phyloP scores from a whole-genome alignment of 1,140 invertebrate species.

The Sycophila sp. region DNA sequence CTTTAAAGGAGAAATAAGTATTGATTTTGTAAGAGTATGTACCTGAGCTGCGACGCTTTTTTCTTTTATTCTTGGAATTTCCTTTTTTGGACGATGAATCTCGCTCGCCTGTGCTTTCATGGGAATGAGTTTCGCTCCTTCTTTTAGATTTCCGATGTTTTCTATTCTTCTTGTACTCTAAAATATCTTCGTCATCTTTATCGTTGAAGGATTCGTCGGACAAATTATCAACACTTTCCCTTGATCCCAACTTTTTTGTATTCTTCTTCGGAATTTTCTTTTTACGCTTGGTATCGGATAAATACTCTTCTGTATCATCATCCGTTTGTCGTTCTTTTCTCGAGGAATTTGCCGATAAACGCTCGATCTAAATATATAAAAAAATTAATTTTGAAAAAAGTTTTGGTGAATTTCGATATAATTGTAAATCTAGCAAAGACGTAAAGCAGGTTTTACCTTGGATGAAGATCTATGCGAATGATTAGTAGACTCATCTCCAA shows the following conservation, averaged over 20 bases:
- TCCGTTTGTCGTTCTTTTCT: slow-evolving; percentile 20
- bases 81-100: not conserved
- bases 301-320: slow-evolving; percentile 35
- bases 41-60: not conserved
- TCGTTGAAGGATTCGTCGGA: slow-evolving; percentile 21
- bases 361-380: slow-evolving; percentile 13
- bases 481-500: not conserved
- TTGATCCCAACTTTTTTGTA: slow-evolving; percentile 24
- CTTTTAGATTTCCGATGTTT: slow-evolving; percentile 38
- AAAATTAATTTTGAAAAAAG: not conserved
- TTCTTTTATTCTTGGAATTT: not conserved
- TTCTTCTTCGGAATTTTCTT: slow-evolving; percentile 22
- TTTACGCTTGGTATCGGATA: slow-evolving; percentile 28
- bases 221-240: slow-evolving; percentile 1
- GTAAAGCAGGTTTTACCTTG: no score
- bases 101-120: not conserved
- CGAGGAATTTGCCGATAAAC: slow-evolving; percentile 11
- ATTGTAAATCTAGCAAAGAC: no score
- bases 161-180: slow-evolving; percentile 28
- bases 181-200: slow-evolving; percentile 26
- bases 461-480: not conserved
- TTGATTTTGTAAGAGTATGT: not conserved
- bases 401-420: no score
- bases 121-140: not conserved
- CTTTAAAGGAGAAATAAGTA: not conserved